Evolutionary conservation across 2,888 invertebrate species (phyloP).

Genomic region (Caenorhabditis sp.): DNA sequence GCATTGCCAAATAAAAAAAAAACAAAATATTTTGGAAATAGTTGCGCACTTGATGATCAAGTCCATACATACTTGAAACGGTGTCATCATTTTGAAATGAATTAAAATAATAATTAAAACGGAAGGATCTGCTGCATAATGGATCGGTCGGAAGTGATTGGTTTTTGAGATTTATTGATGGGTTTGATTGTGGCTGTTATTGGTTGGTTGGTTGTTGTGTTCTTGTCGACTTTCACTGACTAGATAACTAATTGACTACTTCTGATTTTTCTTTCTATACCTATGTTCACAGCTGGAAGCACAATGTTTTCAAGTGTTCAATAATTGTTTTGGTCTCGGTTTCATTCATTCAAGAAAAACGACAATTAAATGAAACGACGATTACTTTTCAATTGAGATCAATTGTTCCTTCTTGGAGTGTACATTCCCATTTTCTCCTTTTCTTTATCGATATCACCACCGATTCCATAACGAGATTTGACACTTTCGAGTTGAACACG

Average conservation of each 20-base stretch:
- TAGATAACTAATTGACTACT: not conserved
- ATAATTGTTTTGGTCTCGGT: slow-evolving; percentile 3
- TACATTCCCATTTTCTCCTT: slow-evolving; percentile 59
- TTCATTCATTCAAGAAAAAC: slow-evolving; percentile 1
- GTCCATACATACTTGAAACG: not conserved
- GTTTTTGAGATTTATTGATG: not conserved
- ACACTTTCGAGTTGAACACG: slow-evolving; percentile 74
- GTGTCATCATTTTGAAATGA: not conserved
- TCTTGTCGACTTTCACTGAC: not conserved
- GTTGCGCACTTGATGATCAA: not conserved
- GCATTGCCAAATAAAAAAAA: not conserved
- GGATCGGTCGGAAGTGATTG: not conserved
- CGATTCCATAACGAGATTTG: slow-evolving; percentile 74
- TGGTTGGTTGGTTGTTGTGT: not conserved
- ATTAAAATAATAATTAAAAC: not conserved
- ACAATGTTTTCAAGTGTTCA: not conserved
- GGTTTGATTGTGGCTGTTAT: not conserved
- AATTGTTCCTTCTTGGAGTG: slow-evolving; percentile 42
- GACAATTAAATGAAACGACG: not conserved
- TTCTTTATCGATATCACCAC: slow-evolving; percentile 70
- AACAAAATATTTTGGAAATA: not conserved
- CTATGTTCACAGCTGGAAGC: not conserved
- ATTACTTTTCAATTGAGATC: not conserved
- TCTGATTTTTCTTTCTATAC: not conserved
- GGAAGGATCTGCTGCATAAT: not conserved